A percentile compares a stretch with the other conserved stretches of the same genome.
Evolutionary conservation across 2,888 invertebrate species (phyloP).

Genomic region (Dermolepida albohirtum): DNA sequence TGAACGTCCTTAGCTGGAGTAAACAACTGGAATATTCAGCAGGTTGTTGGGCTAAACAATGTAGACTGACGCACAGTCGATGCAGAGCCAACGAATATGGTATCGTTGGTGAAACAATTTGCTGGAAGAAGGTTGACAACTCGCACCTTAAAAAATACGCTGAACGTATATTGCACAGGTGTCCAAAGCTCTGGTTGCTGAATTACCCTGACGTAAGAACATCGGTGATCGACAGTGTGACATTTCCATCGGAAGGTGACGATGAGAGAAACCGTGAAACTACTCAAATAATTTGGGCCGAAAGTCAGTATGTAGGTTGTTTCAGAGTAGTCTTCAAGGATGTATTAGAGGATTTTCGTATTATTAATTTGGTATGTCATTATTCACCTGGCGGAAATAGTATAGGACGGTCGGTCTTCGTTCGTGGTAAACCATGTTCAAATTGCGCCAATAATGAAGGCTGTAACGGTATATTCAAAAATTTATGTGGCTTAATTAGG

Average conservation of each 20-base stretch:
- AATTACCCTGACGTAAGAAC: constrained; percentile 2
- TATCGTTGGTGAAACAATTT: constrained; percentile 1
- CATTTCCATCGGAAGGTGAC: constrained; percentile 1
- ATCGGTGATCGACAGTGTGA: background rate
- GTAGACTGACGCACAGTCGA: constrained; percentile 16
- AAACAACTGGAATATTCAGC: constrained; percentile 16
- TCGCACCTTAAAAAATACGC: no score
- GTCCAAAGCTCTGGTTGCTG: background rate
- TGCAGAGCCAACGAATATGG: constrained; percentile 8
- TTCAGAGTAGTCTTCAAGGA: background rate
- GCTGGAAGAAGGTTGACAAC: background rate
- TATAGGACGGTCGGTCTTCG: background rate
- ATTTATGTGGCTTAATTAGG: constrained; percentile 8
- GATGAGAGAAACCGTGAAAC: constrained; percentile 22
- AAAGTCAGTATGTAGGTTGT: constrained; percentile 13
- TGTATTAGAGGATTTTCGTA: background rate
- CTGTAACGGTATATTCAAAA: constrained; percentile 13
- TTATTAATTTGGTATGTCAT: constrained; percentile 9
- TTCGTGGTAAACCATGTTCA: constrained; percentile 5
- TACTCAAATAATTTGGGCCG: constrained; percentile 19
- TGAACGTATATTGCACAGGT: background rate
- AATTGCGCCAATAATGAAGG: background rate
- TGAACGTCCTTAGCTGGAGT: constrained; percentile 23
- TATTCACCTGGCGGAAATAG: constrained; percentile 8
- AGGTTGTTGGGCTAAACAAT: constrained; percentile 21